Evolutionary conservation across 2,888 invertebrate genomes (phyloP).

Genomic region (Caenorhabditis doughertyi): DNA sequence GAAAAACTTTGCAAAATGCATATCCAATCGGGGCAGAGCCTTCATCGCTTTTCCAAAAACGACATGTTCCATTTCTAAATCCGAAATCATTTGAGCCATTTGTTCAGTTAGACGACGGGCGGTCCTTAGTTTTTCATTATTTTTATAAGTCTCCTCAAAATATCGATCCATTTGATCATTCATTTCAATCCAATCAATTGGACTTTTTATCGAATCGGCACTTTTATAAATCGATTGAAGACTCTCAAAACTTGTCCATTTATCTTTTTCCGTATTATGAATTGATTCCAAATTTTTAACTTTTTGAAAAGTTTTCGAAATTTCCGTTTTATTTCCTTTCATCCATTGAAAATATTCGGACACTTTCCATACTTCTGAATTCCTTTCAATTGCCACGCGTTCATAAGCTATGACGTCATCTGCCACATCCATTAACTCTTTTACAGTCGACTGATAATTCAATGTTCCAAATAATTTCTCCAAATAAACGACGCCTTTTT

Average conservation of each 20-base stretch:
- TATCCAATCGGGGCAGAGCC: too few species aligned
- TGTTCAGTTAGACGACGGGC: neutral
- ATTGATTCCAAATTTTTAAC: neutral
- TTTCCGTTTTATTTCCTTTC: neutral
- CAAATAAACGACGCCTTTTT: too few species aligned
- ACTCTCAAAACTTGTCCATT: neutral
- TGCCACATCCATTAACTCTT: too few species aligned
- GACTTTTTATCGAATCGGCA: neutral
- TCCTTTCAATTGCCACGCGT: neutral
- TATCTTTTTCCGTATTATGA: neutral
- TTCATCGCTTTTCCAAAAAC: too few species aligned
- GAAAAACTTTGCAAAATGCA: too few species aligned
- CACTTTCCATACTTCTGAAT: neutral
- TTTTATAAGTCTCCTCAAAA: neutral
- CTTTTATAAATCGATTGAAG: neutral
- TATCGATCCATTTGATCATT: neutral
- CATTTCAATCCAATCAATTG: neutral
- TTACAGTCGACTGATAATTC: too few species aligned
- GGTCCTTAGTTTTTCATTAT: neutral
- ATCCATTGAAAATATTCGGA: neutral
- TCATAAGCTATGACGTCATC: neutral
- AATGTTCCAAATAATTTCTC: too few species aligned
- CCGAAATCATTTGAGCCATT: too few species aligned
- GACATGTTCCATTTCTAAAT: too few species aligned
- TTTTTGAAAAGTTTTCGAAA: neutral